Evolutionary conservation across 1,140 invertebrate species (phyloP), one percentile per base, ranked within the genome.

Genomic region (Thaumatotibia leucotreta): DNA sequence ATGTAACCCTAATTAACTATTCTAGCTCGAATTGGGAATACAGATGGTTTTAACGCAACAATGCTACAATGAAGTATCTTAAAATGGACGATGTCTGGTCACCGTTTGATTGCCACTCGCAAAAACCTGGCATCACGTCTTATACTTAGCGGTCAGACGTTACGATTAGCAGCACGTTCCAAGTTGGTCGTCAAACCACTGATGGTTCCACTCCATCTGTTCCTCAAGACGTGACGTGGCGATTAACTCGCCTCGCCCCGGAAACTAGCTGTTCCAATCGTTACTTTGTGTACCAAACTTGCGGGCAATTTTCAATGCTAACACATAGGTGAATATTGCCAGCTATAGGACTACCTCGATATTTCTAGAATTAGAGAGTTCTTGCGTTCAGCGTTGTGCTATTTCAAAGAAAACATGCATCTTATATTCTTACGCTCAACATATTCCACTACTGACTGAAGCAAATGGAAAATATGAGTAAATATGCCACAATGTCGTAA

Each of bases 141-240:
- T 14, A 8, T 45, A 45, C n/a, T 39, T 39, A 39, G 32, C 32
- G 49, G 20, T 50, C 22, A 23, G 11, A 23, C 10, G 17, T 20
- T 5, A 23, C 10, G 17, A 10, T 5, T 20, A 10, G 50, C 20
- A 20, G 52, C 52, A 58, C 52, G 52, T 24, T 58, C 5, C 23
- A 0, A 31, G 4, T 14, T 31, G 52, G 52, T 58, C 24, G 52
- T 58, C 24, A 27, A 27, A 45, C 39, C 23, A 6, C 52, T 58
- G 52, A 58, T 58, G 29, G 52, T 58, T 58, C 27, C 27, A 58
- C 52, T 58, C 52, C 52, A 58, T 27, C 52, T 58, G 0, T 5
- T 11, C 4, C 11, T 23, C 52, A 29, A 17, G 24, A 14, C 24
- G 52, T 31, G 52, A 58, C 24, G 10, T 39, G 33, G 14, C 33